These are phyloP conservation scores for Drosophila maculinotata DNA, from an alignment of 2,888 invertebrate species.

Conservation along the genomic window DNA sequence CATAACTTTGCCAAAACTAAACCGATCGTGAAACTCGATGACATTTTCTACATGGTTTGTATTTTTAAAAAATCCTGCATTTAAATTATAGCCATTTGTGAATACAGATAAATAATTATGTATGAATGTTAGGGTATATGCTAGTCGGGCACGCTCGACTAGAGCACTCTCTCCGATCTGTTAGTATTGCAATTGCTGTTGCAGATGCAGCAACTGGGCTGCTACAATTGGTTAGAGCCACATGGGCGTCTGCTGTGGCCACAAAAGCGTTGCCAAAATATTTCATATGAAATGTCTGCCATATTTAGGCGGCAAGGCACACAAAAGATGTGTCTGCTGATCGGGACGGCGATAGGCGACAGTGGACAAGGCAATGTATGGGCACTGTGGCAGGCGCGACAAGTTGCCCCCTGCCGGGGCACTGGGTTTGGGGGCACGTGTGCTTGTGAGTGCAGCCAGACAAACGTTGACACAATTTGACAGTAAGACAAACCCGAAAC, in stretches of 20 bases:
- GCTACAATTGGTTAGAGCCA: constrained; percentile 17
- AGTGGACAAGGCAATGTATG: constrained; percentile 67
- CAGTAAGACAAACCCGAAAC: constrained; percentile 76
- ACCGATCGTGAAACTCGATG: too few relatives aligned
- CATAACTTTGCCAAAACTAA: too few relatives aligned
- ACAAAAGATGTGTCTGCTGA: constrained; percentile 39
- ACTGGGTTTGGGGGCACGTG: constrained; percentile 24
- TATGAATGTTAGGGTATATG: too few relatives aligned
- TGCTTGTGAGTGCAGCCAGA: constrained; percentile 48
- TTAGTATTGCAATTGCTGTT: constrained; percentile 4
- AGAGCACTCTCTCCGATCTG: too few relatives aligned
- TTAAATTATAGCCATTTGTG: too few relatives aligned
- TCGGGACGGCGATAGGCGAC: constrained; percentile 51
- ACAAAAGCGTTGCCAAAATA: constrained; percentile 59
- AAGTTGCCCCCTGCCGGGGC: constrained; percentile 33
- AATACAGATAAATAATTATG: too few relatives aligned
- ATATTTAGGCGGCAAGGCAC: constrained; percentile 60
- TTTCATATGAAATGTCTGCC: constrained; percentile 64
- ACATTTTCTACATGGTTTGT: too few relatives aligned
- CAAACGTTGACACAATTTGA: constrained; percentile 79
- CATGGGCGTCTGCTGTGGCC: constrained; percentile 6
- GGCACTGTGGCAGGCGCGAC: constrained; percentile 64
- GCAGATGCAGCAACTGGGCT: too few relatives aligned
- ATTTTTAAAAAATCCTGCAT: too few relatives aligned
- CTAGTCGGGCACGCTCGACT: too few relatives aligned